phyloP scores from a whole-genome alignment of 1,140 invertebrate genomes.

The Drosophila auraria region DNA sequence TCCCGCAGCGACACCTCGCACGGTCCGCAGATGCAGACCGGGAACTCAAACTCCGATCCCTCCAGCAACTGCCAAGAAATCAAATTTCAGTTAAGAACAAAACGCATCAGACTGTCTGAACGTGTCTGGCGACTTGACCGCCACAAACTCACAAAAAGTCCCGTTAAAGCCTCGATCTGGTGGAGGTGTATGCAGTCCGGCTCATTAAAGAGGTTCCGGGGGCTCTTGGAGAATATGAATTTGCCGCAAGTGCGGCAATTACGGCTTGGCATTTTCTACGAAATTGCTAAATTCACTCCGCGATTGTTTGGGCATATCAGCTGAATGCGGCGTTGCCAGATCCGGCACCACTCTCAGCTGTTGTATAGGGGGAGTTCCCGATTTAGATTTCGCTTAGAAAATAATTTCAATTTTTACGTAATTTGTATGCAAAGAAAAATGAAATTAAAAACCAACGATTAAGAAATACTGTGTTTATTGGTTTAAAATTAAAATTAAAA shows the following conservation, averaged over 20 bases:
- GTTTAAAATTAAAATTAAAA: too few relatives aligned
- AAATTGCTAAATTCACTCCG: not conserved
- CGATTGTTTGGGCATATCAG: not conserved
- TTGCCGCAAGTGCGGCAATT: constrained; percentile 64
- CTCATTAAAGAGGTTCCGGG: constrained; percentile 54
- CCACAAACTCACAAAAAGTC: constrained; percentile 55
- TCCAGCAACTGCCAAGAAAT: constrained; percentile 38
- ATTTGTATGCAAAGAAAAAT: too few relatives aligned
- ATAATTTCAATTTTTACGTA: too few relatives aligned
- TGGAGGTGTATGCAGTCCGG: constrained; percentile 55
- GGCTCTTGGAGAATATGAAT: constrained; percentile 42
- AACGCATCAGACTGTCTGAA: constrained; percentile 27
- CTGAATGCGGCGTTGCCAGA: not conserved
- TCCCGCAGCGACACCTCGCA: constrained; percentile 57
- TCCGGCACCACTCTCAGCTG: constrained; percentile 4
- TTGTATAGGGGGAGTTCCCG: too few relatives aligned
- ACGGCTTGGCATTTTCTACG: constrained; percentile 39
- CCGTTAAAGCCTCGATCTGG: constrained; percentile 65
- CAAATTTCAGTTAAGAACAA: not conserved
- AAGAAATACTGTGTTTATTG: too few relatives aligned
- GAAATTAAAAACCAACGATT: too few relatives aligned
- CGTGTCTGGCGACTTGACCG: not conserved
- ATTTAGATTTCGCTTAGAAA: not conserved
- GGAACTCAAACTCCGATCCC: constrained; percentile 28
- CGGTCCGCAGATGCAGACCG: constrained; percentile 55